phyloP scores from a whole-genome alignment of 1,140 invertebrate genomes.

The Nasonia longicornis region DNA sequence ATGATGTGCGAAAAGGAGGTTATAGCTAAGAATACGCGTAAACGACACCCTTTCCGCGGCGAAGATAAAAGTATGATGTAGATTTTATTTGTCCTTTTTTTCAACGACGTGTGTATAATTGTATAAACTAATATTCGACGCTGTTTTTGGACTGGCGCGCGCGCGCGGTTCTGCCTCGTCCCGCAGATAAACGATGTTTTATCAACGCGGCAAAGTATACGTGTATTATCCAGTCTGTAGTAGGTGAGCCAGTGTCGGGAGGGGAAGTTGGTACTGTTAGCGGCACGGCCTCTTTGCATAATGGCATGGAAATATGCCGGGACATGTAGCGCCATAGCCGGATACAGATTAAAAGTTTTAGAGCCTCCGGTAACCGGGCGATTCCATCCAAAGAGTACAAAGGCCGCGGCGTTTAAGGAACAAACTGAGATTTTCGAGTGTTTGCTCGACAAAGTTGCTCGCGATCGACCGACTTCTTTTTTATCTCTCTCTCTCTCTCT shows the following conservation, averaged over 20 bases:
- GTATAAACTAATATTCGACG: neutral
- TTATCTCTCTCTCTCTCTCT: slow-evolving; percentile 9
- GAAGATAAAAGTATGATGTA: slow-evolving; percentile 3
- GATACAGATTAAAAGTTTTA: slow-evolving; percentile 64
- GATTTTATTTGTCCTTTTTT: neutral
- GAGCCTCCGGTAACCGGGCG: slow-evolving; percentile 57
- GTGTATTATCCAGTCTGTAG: slow-evolving; percentile 38
- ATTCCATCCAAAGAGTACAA: slow-evolving; percentile 47
- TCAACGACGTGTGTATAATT: neutral
- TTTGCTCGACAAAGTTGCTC: neutral
- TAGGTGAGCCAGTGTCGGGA: slow-evolving; percentile 7
- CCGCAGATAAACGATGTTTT: slow-evolving; percentile 28
- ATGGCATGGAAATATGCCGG: slow-evolving; percentile 65
- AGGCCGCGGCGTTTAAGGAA: slow-evolving; percentile 34
- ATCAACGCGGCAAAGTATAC: slow-evolving; percentile 23
- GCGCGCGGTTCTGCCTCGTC: neutral
- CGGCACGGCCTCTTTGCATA: slow-evolving; percentile 62
- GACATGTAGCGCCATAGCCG: slow-evolving; percentile 62
- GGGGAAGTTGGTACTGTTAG: slow-evolving; percentile 48
- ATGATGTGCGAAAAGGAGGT: slow-evolving; percentile 37
- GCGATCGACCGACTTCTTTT: neutral
- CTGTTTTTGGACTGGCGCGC: neutral
- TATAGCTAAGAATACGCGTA: slow-evolving; percentile 42
- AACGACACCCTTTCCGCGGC: neutral
- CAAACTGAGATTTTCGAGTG: slow-evolving; percentile 32